These are phyloP conservation scores for Falcaria lacertinaria DNA, from an alignment of 2,888 invertebrate species.

Conservation along the genomic window DNA sequence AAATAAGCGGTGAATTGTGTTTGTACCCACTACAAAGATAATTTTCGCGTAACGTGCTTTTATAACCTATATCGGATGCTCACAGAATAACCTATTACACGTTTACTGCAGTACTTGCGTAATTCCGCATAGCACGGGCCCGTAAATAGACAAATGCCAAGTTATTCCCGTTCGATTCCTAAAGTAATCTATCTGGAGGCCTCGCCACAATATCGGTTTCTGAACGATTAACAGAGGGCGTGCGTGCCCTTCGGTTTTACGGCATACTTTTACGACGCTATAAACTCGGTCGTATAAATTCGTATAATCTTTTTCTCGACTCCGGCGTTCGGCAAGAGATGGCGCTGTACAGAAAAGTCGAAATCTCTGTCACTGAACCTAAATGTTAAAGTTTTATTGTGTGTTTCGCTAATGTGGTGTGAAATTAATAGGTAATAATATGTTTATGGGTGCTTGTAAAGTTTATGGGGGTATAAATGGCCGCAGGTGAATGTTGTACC, in stretches of 20 bases:
- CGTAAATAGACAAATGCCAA: constrained; percentile 72
- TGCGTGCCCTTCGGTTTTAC: constrained; percentile 77
- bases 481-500: constrained; percentile 59
- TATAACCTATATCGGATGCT: constrained; percentile 18
- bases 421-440: constrained; percentile 80
- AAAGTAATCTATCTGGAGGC: constrained; percentile 76
- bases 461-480: constrained; percentile 72
- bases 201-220: constrained; percentile 78
- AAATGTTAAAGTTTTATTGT: constrained; percentile 77
- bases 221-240: constrained; percentile 79
- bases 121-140: constrained; percentile 44
- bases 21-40: background rate
- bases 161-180: constrained; percentile 65
- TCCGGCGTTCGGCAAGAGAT: constrained; percentile 54
- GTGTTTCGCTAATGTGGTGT: constrained; percentile 79
- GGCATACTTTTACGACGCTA: constrained; percentile 76
- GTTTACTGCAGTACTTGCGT: constrained; percentile 35
- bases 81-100: constrained; percentile 34
- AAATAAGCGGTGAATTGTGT: background rate
- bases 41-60: background rate
- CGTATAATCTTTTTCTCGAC: constrained; percentile 74
- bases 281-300: constrained; percentile 71
- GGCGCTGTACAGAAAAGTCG: constrained; percentile 68
- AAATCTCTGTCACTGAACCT: constrained; percentile 69
- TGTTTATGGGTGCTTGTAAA: constrained; percentile 73